Evolutionary conservation across 2,888 invertebrate genomes (phyloP).

Genomic region (Callimorpha dominula): DNA sequence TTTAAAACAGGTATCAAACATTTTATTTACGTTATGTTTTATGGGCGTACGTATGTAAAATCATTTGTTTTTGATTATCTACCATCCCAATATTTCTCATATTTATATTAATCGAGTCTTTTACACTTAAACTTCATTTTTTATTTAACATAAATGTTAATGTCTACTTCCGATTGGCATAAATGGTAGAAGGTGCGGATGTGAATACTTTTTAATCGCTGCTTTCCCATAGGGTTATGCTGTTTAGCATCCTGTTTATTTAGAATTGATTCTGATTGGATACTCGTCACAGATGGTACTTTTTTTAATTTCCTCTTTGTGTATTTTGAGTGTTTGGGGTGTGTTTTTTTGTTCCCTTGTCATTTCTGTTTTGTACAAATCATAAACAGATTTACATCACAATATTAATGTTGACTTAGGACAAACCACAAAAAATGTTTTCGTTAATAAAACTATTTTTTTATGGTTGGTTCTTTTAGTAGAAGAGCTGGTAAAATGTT

Average conservation of each 20-base stretch:
- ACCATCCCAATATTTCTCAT: not conserved
- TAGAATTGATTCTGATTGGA: constrained; percentile 67
- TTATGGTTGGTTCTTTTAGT: not conserved
- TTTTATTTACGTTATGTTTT: no score
- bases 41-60: no score
- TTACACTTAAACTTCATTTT: not conserved
- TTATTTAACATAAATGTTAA: constrained; percentile 12
- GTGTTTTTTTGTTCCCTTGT: constrained; percentile 27
- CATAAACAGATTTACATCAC: constrained; percentile 26
- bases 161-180: constrained; percentile 29
- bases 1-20: no score
- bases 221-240: constrained; percentile 68
- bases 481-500: not conserved
- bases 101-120: not conserved
- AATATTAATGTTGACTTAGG: constrained; percentile 22
- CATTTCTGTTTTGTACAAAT: constrained; percentile 22
- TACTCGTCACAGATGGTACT: constrained; percentile 70
- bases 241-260: constrained; percentile 78
- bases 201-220: constrained; percentile 61
- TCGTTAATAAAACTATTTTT: not conserved
- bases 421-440: not conserved
- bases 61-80: no score
- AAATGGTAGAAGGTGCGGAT: constrained; percentile 67
- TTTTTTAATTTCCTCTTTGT: constrained; percentile 73
- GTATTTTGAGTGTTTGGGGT: constrained; percentile 49